phyloP scores from a whole-genome alignment of 2,888 invertebrate species.

The Sturmia bella region DNA sequence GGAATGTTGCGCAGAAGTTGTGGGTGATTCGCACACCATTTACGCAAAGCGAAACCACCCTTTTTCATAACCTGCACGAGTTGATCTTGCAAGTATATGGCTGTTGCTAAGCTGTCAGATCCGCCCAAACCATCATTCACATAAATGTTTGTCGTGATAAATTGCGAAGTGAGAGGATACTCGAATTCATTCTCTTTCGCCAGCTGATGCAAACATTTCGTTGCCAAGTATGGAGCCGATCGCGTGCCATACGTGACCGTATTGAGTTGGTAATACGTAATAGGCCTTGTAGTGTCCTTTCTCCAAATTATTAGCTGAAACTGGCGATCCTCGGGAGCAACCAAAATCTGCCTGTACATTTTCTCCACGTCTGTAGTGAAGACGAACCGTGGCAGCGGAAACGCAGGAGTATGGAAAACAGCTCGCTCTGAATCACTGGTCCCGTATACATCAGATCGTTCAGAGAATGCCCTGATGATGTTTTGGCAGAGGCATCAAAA shows the following conservation, averaged over 20 bases:
- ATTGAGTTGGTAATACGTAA: no score
- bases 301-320: no score
- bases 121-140: neutral
- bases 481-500: no score
- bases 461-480: no score
- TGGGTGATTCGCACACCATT: constrained; percentile 1
- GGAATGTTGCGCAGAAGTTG: neutral
- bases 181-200: neutral
- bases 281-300: no score
- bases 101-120: neutral
- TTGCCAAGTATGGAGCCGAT: no score
- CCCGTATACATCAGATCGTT: no score
- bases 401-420: neutral
- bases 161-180: neutral
- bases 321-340: neutral
- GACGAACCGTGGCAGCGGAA: neutral
- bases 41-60: neutral
- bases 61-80: neutral
- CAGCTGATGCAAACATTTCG: neutral
- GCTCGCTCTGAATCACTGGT: no score
- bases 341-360: neutral
- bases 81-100: neutral
- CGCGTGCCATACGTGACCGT: no score
- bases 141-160: neutral
- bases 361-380: neutral